Conservation (phyloP, 2,797 vertebrate species). For the Gambelia wislizenii region DNA sequence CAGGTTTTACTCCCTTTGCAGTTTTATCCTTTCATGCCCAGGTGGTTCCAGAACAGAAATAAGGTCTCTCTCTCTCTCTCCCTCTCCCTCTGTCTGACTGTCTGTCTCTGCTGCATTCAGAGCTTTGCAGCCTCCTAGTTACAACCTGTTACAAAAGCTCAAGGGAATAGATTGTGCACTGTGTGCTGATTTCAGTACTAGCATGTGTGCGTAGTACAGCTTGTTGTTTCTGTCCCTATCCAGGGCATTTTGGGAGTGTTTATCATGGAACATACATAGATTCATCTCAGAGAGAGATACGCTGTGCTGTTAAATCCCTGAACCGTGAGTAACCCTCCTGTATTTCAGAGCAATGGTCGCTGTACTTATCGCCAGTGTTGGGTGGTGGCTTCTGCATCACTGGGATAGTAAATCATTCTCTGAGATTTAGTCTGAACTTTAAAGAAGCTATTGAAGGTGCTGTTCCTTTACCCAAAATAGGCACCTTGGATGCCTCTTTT, state of each 20-base stretch:
- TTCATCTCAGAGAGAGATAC: conserved; percentile 82
- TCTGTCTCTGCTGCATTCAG: background rate
- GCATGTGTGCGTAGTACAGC: background rate
- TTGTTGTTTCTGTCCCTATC: background rate
- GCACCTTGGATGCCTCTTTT: no score
- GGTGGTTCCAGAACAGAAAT: background rate
- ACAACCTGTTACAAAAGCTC: background rate
- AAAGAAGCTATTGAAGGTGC: no score
- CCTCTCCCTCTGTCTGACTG: no score
- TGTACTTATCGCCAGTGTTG: background rate
- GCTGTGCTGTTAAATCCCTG: conserved; percentile 95
- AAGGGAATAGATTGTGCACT: background rate
- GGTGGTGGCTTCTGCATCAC: no score
- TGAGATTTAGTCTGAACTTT: no score
- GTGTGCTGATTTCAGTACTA: background rate
- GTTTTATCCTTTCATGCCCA: background rate
- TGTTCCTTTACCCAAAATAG: no score
- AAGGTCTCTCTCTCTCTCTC: background rate
- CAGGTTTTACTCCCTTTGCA: background rate
- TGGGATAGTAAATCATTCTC: no score
- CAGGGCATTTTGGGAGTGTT: conserved; percentile 96
- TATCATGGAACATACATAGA: conserved; percentile 93
- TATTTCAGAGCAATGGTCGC: background rate
- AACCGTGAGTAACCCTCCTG: conserved; percentile 86
- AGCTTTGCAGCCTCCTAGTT: background rate